phyloP scores from a whole-genome alignment of 2,113 vertebrate genomes.

The Sinocyclocheilus rhinocerous region DNA sequence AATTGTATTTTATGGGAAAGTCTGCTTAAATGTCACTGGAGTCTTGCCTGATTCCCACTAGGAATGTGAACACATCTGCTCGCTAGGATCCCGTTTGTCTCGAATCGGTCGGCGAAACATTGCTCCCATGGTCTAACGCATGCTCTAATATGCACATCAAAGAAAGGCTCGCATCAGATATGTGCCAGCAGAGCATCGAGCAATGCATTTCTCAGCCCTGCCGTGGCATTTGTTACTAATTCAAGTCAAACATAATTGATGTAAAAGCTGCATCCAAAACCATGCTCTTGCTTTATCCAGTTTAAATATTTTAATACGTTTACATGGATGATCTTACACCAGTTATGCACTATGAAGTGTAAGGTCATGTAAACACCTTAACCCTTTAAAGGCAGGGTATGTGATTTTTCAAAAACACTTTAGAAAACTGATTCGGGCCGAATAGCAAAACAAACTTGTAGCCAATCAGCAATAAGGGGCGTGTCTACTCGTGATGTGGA shows the following conservation, averaged over 20 bases:
- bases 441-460: no score
- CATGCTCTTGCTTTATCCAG: background rate
- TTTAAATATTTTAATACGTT: background rate
- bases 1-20: background rate
- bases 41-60: background rate
- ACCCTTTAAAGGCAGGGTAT: no score
- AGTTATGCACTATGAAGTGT: background rate
- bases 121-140: background rate
- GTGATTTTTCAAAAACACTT: no score
- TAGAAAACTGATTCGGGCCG: no score
- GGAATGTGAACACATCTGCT: slow-evolving; percentile 1
- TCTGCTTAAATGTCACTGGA: background rate
- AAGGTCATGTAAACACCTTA: background rate
- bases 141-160: slow-evolving; percentile 19
- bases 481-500: no score
- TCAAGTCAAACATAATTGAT: background rate
- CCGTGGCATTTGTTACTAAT: background rate
- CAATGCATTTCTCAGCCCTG: background rate
- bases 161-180: background rate
- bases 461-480: no score
- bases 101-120: background rate
- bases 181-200: background rate
- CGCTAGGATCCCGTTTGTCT: background rate
- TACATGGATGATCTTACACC: background rate
- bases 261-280: background rate